A percentile compares a stretch with the other conserved stretches of the same genome.
Conservation (phyloP, 2,113 vertebrate genomes). For the Leptobrachium leishanense region DNA sequence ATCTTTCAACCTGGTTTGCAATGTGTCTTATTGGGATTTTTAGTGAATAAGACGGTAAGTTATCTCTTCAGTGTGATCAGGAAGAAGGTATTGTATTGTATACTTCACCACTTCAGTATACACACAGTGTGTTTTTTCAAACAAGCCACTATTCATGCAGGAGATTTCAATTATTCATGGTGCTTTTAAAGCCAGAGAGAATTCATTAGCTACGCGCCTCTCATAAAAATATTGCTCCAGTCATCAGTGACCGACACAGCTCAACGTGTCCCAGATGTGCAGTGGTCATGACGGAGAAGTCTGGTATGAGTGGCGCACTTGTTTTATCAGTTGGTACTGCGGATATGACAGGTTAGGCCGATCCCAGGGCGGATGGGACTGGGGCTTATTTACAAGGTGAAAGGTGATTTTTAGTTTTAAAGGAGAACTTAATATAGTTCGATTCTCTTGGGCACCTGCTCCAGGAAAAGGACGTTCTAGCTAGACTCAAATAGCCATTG, state of each 20-base stretch:
- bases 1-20: too few relatives aligned
- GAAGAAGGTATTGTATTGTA: too few relatives aligned
- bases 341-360: constrained; percentile 4
- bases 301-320: background rate
- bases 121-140: background rate
- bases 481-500: background rate
- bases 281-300: background rate
- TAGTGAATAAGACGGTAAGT: too few relatives aligned
- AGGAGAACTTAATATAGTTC: background rate
- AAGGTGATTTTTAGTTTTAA: background rate
- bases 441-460: background rate
- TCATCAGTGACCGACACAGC: constrained; percentile 26
- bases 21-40: too few relatives aligned
- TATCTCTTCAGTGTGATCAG: too few relatives aligned
- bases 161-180: constrained; percentile 63
- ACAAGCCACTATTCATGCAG: constrained; percentile 39
- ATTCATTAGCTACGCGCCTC: constrained; percentile 66
- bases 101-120: too few relatives aligned
- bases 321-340: background rate
- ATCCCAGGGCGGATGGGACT: background rate
- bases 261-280: constrained; percentile 46
- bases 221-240: constrained; percentile 58
- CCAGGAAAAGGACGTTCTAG: background rate
- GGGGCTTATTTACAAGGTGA: background rate
- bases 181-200: constrained; percentile 55